Evolutionary conservation across 2,113 vertebrate species (phyloP).

Genomic region (Rhinolophus ferrumequinum): DNA sequence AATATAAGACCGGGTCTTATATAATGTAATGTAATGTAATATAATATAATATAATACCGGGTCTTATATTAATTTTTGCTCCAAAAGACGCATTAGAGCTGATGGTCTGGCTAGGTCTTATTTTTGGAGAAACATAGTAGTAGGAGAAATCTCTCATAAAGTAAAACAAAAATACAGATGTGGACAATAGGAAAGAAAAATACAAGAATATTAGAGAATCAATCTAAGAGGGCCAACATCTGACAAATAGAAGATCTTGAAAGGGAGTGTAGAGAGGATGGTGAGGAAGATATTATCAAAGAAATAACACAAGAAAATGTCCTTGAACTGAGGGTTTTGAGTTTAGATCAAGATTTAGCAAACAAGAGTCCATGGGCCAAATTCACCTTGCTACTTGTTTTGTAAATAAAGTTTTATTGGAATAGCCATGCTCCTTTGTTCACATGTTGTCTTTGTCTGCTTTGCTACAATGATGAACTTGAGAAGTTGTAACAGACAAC

Average conservation of each 20-base stretch:
- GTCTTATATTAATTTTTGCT: no score
- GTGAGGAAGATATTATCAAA: background rate
- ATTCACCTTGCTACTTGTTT: background rate
- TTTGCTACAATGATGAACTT: background rate
- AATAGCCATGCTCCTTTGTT: background rate
- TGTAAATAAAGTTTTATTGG: constrained; percentile 18
- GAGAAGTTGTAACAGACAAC: background rate
- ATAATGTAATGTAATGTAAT: no score
- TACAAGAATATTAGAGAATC: background rate
- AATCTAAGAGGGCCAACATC: background rate
- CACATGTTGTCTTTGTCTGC: background rate
- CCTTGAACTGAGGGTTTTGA: background rate
- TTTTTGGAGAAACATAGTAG: background rate
- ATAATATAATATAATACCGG: no score
- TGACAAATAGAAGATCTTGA: background rate
- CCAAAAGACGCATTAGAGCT: no score
- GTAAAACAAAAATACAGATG: background rate
- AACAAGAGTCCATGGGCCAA: background rate
- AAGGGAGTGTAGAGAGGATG: background rate
- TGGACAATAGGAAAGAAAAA: constrained; percentile 1
- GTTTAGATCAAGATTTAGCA: background rate
- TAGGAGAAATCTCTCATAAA: background rate
- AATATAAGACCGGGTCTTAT: no score
- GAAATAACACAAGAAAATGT: background rate
- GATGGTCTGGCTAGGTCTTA: no score